phyloP scores from a whole-genome alignment of 2,113 vertebrate genomes.

The Condylura cristata region DNA sequence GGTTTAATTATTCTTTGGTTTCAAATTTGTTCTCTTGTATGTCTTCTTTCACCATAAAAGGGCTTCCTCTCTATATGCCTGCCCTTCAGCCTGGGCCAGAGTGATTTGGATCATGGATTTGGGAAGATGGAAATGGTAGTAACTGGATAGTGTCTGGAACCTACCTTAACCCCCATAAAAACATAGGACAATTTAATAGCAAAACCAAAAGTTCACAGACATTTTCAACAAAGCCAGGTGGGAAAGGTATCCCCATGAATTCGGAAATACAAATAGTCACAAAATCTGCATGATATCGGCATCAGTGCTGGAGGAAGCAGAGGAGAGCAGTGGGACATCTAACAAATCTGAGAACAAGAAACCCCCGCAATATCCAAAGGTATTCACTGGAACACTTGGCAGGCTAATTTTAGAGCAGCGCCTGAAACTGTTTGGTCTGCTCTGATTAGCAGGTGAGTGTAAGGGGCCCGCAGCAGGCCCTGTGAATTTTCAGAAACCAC shows the following conservation, averaged over 20 bases:
- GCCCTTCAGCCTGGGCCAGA: not conserved
- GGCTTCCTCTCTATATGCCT: not conserved
- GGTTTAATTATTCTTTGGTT: not conserved
- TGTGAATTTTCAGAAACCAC: not conserved
- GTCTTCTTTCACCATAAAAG: not conserved
- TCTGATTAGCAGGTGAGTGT: not conserved
- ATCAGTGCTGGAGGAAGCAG: not conserved
- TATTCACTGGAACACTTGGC: not conserved
- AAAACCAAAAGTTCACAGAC: not conserved
- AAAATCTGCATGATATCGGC: not conserved
- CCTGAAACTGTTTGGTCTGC: not conserved
- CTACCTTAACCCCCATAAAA: not conserved
- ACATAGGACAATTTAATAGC: not conserved
- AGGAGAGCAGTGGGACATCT: not conserved
- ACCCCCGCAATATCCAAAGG: not conserved
- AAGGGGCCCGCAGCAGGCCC: not conserved
- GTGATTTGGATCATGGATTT: not conserved
- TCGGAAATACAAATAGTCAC: not conserved
- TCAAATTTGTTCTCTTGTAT: not conserved
- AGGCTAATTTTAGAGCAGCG: not conserved
- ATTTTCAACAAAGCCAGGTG: not conserved
- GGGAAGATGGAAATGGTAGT: not conserved
- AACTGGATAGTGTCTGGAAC: not conserved
- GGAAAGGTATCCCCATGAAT: not conserved
- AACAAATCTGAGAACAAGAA: not conserved